These are phyloP conservation scores for Isotomurus palustris DNA, from an alignment of 2,888 invertebrate species.

Conservation along the genomic window DNA sequence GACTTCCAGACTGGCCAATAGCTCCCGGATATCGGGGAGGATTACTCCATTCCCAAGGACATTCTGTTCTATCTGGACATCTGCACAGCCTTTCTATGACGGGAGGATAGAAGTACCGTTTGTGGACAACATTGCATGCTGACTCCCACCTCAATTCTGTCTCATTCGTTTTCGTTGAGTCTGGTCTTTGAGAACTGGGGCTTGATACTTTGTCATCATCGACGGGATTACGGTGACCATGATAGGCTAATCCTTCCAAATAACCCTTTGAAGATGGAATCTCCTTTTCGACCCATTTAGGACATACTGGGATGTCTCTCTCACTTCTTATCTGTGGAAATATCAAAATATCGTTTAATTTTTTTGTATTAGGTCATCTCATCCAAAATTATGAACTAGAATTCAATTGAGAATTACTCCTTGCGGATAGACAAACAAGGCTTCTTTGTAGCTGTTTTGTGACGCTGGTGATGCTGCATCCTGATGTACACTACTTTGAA, in stretches of 20 bases:
- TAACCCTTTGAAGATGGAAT: not conserved
- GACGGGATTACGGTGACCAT: no score
- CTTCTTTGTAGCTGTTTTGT: constrained; percentile 26
- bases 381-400: no score
- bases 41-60: constrained; percentile 52
- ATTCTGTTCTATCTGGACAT: constrained; percentile 56
- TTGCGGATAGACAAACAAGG: constrained; percentile 28
- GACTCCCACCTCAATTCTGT: constrained; percentile 44
- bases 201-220: no score
- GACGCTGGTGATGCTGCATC: not conserved
- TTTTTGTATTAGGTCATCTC: not conserved
- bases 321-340: constrained; percentile 58
- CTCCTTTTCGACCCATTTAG: constrained; percentile 45
- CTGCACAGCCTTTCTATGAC: constrained; percentile 61
- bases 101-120: constrained; percentile 56
- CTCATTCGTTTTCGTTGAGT: not conserved
- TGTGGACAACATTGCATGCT: constrained; percentile 57
- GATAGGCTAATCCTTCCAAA: no score
- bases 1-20: not conserved
- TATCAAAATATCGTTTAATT: no score
- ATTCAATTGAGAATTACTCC: constrained; percentile 27
- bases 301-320: constrained; percentile 57
- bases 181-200: no score
- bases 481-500: no score
- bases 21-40: constrained; percentile 29